These are phyloP conservation scores for Dicaeum eximium DNA, from an alignment of 2,113 vertebrate species.

Conservation along the genomic window DNA sequence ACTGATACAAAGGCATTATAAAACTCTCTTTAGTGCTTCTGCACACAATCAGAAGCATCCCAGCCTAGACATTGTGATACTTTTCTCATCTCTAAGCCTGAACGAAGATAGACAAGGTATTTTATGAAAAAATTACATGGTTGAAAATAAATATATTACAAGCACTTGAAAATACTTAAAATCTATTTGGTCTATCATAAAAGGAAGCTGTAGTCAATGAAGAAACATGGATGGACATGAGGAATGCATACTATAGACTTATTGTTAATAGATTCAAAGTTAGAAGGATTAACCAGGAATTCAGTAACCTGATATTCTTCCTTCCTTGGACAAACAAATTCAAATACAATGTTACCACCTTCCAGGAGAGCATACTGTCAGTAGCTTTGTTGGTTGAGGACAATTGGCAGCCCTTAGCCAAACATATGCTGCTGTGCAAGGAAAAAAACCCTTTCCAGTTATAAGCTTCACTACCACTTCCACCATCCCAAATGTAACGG, in stretches of 20 bases:
- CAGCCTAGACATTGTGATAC: neutral
- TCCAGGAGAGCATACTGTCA: neutral
- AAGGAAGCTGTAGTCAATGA: neutral
- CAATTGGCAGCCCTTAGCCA: neutral
- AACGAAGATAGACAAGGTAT: neutral
- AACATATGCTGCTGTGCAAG: neutral
- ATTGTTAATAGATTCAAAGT: neutral
- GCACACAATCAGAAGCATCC: neutral
- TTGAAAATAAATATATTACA: neutral
- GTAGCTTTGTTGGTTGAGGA: neutral
- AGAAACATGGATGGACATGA: neutral
- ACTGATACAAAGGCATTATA: neutral
- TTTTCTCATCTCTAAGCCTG: neutral
- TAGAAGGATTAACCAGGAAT: neutral
- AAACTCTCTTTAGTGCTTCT: neutral
- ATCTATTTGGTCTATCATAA: neutral
- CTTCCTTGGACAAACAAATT: neutral
- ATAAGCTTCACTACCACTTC: neutral
- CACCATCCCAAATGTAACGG: neutral
- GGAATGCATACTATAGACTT: neutral
- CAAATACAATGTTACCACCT: neutral
- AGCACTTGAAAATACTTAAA: neutral
- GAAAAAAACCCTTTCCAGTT: neutral
- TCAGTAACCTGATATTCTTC: neutral
- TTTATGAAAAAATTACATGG: neutral